phyloP scores from a whole-genome alignment of 2,113 vertebrate genomes.

The Egretta garzetta region DNA sequence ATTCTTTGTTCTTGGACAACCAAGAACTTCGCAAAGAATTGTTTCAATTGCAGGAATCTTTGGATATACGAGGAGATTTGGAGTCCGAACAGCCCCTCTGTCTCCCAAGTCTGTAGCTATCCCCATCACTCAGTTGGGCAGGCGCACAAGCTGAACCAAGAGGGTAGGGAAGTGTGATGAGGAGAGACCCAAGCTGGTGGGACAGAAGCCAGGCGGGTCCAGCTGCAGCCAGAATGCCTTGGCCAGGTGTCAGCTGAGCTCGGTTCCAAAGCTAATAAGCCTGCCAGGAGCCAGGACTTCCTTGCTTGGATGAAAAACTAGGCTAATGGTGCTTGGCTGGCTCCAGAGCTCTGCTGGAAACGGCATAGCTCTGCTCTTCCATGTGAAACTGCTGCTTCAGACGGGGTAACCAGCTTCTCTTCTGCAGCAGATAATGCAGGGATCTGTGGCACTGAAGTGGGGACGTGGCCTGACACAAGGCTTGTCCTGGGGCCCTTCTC shows the following conservation, averaged over 20 bases:
- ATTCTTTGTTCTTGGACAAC: not conserved
- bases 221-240: slow-evolving; percentile 38
- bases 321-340: slow-evolving; percentile 42
- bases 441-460: not conserved
- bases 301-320: slow-evolving; percentile 49
- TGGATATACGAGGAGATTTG: rapidly evolving
- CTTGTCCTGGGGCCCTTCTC: not conserved
- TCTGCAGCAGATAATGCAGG: not conserved
- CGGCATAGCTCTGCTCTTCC: not conserved
- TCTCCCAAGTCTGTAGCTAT: not conserved
- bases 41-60: not conserved
- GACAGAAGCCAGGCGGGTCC: slow-evolving; percentile 21
- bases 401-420: not conserved
- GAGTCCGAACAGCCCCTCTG: not conserved
- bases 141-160: not conserved
- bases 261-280: slow-evolving; percentile 46
- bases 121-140: not conserved
- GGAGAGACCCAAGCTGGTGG: slow-evolving; percentile 31
- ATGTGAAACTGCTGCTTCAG: not conserved
- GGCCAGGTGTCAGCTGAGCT: slow-evolving; percentile 27
- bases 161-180: not conserved
- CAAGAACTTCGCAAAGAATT: not conserved
- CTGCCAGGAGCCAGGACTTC: slow-evolving; percentile 49
- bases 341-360: slow-evolving; percentile 26
- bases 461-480: not conserved